phyloP scores from a whole-genome alignment of 1,140 invertebrate species.

The Melanaphis sacchari region DNA sequence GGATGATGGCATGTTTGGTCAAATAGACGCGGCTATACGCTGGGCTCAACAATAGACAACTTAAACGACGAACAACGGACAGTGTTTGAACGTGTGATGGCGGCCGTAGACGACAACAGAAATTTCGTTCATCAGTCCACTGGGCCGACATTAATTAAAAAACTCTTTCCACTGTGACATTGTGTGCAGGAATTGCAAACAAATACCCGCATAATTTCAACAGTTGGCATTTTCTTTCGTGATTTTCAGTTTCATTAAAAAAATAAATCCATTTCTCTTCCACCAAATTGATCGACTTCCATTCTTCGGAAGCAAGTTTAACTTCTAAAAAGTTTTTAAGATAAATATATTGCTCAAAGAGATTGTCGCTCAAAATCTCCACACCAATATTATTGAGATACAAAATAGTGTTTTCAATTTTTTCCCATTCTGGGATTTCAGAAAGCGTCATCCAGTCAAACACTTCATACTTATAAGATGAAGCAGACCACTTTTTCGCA shows the following conservation, averaged over 20 bases:
- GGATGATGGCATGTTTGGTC: too few species aligned
- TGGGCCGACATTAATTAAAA: too few species aligned
- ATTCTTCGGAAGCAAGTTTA: background rate
- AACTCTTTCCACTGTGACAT: constrained; percentile 5
- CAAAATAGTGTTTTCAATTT: constrained; percentile 4
- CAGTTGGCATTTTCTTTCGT: background rate
- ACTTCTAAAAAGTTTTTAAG: background rate
- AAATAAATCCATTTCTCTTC: background rate
- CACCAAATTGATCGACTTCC: constrained; percentile 10
- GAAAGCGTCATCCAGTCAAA: background rate
- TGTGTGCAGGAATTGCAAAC: constrained; percentile 17
- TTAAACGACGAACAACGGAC: too few species aligned
- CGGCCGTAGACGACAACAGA: too few species aligned
- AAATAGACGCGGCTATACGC: too few species aligned
- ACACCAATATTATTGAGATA: background rate
- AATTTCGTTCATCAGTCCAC: background rate
- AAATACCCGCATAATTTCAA: background rate
- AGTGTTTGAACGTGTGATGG: too few species aligned
- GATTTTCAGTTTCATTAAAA: constrained; percentile 5
- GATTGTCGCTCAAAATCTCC: background rate
- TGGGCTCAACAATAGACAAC: too few species aligned
- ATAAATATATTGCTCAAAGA: background rate
- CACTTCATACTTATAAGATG: background rate
- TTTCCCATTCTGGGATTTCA: background rate
- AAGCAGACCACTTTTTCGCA: background rate